Evolutionary conservation across 2,797 vertebrate genomes (phyloP).

Genomic region (Lutjanus argentimaculatus): DNA sequence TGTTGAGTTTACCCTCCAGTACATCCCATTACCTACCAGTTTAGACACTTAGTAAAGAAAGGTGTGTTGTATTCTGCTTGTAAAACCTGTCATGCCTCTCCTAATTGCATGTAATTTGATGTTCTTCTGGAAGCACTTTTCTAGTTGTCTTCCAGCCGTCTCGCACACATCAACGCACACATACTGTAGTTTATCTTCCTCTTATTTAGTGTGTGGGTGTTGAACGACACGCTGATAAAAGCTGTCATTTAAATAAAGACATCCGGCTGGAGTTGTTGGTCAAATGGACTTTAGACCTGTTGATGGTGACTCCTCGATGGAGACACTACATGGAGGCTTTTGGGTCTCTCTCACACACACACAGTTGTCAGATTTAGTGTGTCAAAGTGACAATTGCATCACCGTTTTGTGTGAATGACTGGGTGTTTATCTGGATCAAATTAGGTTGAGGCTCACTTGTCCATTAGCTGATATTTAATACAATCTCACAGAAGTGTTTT

Average conservation of each 20-base stretch:
- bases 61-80: neutral
- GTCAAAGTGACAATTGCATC: conserved; percentile 5
- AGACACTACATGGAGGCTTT: neutral
- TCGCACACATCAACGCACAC: neutral
- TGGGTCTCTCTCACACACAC: neutral
- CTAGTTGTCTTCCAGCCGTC: neutral
- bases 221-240: conserved; percentile 46
- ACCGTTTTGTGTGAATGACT: neutral
- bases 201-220: neutral
- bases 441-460: too few species aligned
- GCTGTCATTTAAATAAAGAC: conserved; percentile 37
- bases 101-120: conserved; percentile 1
- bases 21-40: neutral
- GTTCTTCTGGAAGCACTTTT: neutral
- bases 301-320: neutral
- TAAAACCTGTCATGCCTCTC: conserved; percentile 4
- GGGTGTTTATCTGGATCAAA: neutral
- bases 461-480: neutral
- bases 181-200: neutral
- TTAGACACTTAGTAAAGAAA: neutral
- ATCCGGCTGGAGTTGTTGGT: neutral
- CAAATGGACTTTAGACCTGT: conserved; percentile 26
- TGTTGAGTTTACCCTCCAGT: neutral
- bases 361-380: neutral
- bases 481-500: neutral